Evolutionary conservation across 2,797 vertebrate species (phyloP).

Genomic region (Danio aesculapii): DNA sequence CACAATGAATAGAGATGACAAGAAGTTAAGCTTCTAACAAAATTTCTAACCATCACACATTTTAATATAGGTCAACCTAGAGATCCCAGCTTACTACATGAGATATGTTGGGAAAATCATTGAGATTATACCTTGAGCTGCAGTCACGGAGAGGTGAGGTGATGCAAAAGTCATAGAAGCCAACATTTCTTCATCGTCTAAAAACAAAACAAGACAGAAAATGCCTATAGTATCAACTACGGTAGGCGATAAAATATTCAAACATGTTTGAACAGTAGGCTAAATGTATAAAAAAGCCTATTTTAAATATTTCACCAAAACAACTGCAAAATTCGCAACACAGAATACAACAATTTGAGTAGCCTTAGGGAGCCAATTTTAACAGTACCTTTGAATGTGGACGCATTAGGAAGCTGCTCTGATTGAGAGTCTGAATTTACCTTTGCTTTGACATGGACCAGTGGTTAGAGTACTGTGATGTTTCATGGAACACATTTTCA

Average conservation of each 20-base stretch:
- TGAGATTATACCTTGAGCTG: constrained; percentile 46
- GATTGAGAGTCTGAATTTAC: too few species aligned
- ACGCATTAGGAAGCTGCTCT: constrained; percentile 45
- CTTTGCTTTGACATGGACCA: too few species aligned
- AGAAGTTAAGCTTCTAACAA: constrained; percentile 23
- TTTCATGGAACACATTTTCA: constrained; percentile 4
- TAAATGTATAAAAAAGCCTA: constrained; percentile 2
- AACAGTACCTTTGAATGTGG: constrained; percentile 44
- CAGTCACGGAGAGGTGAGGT: too few species aligned
- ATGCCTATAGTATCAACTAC: neutral
- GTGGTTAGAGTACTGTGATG: too few species aligned
- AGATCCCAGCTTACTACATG: constrained; percentile 28
- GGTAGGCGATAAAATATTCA: constrained; percentile 4
- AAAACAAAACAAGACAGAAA: constrained; percentile 2
- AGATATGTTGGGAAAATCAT: constrained; percentile 28
- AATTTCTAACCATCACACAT: constrained; percentile 26
- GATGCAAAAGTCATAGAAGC: too few species aligned
- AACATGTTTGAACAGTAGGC: constrained; percentile 14
- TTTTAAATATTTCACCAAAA: constrained; percentile 26
- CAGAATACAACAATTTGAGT: constrained; percentile 31
- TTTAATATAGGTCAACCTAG: constrained; percentile 35
- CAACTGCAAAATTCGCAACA: too few species aligned
- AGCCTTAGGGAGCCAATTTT: constrained; percentile 22
- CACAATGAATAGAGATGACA: constrained; percentile 18
- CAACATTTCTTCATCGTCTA: constrained; percentile 28